Evolutionary conservation across 2,797 vertebrate genomes (phyloP).

Genomic region (Catharus ustulatus): DNA sequence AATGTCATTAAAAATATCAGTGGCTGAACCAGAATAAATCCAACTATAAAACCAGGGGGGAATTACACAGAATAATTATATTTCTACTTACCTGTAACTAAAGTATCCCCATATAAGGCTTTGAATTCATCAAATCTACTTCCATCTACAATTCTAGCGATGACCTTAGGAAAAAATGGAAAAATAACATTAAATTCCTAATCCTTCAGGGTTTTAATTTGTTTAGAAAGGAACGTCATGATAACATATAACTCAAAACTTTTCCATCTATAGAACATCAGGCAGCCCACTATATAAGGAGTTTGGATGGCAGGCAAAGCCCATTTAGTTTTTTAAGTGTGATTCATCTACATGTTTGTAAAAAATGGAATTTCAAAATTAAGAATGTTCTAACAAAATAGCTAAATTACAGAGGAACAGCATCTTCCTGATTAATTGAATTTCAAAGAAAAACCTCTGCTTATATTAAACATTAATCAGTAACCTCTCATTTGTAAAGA

Average conservation of each 20-base stretch:
- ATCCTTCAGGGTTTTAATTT: background rate
- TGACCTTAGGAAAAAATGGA: slow-evolving; percentile 83
- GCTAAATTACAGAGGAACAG: background rate
- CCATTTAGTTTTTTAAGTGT: background rate
- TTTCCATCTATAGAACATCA: background rate
- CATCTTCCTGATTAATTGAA: background rate
- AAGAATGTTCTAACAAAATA: background rate
- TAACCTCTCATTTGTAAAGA: background rate
- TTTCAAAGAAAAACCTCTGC: background rate
- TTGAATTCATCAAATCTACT: slow-evolving; percentile 98
- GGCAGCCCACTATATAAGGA: background rate
- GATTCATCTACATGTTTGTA: background rate
- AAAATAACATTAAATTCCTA: background rate
- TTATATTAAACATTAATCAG: background rate
- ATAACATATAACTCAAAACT: background rate
- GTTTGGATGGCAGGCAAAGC: background rate
- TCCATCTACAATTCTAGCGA: slow-evolving; percentile 96
- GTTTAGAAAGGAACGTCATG: background rate
- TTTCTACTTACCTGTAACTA: slow-evolving; percentile 88
- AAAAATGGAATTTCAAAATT: background rate
- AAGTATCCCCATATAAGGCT: slow-evolving; percentile 95
- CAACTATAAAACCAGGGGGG: background rate
- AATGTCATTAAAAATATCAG: background rate
- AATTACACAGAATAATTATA: background rate
- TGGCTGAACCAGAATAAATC: background rate